Percentiles rank a stretch among this genome's conserved stretches.
These are phyloP conservation scores for Lasiurus borealis DNA, from an alignment of 2,113 vertebrate genomes.

Conservation along the genomic window DNA sequence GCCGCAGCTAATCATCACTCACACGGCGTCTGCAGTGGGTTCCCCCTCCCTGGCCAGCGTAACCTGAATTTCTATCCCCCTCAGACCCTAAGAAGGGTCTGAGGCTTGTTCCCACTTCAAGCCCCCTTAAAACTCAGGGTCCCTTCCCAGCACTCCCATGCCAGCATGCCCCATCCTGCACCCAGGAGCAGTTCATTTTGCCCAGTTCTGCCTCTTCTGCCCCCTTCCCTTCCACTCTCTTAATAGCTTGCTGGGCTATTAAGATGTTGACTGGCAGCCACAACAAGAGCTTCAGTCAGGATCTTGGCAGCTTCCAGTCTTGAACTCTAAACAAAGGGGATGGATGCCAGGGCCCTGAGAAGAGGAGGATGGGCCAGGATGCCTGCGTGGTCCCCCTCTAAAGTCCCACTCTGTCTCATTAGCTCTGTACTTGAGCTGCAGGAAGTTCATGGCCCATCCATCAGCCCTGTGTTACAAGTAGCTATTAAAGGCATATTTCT, in stretches of 20 bases:
- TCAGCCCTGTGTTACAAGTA: slow-evolving; percentile 68
- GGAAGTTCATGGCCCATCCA: slow-evolving; percentile 76
- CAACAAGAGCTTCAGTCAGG: slow-evolving; percentile 55
- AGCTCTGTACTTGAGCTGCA: slow-evolving; percentile 46
- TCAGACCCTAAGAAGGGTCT: neutral
- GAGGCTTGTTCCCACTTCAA: rapidly evolving
- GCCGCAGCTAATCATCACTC: rapidly evolving
- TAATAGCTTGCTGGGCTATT: neutral
- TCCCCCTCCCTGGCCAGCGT: neutral
- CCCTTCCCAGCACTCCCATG: neutral
- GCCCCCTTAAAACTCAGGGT: neutral
- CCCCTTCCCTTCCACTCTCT: neutral
- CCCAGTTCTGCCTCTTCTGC: neutral
- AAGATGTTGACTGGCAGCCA: slow-evolving; percentile 59
- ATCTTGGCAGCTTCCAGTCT: slow-evolving; percentile 67
- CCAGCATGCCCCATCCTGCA: neutral
- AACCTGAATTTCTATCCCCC: rapidly evolving
- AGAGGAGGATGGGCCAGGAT: slow-evolving; percentile 49
- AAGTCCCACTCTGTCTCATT: slow-evolving; percentile 76
- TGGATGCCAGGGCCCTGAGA: slow-evolving; percentile 68
- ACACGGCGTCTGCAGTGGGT: rapidly evolving
- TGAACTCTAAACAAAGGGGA: slow-evolving; percentile 73
- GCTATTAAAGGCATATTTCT: slow-evolving; percentile 76
- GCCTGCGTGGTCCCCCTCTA: slow-evolving; percentile 2
- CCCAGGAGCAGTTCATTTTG: neutral